Base-by-base conservation (phyloP, 2,797 vertebrate species). In the Platyrinchus mystaceus region DNA sequence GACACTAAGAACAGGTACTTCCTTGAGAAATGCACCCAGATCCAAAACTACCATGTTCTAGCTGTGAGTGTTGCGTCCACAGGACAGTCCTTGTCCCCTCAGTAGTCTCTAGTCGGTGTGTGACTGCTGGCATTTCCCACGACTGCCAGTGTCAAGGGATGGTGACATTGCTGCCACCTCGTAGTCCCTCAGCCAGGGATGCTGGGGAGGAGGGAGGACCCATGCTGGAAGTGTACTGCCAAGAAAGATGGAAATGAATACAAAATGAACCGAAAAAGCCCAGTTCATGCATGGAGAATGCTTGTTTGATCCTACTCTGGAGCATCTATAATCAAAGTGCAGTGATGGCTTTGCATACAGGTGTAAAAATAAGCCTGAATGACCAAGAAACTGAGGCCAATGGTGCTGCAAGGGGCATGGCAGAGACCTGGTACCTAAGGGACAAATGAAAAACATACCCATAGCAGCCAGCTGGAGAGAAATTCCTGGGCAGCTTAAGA, bases 401-500 rank as follows among this genome's bases (percentile, higher is more conserved):
- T 7, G 44, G 24, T 55, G 15, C 39, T 30, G 39, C 34, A 89
- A 82, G n/a, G 47, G n/a, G 5, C n/a, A 59, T 9, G 32, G 43
- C 32, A 76, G 60, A 75, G 64, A 62, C 23, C 21, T 52, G 77
- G 59, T 53, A 58, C 69, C 36, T 74, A 39, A 14, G 20, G 50
- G 37, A 84, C 80, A 84, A 91, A 75, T n/a, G 15, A 59, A 95
- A 96, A 95, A 69, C 87, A 94, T 50, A 76, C 30, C 64, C 46
- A 66, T 4, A 58, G 64, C 63, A 91, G 84, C 86, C 68, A 94
- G 62, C 60, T 56, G 83, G 73, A 93, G 64, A 50, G 88, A 94
- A 96, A 97, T 97, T 97, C 97, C 60, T 94, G 87, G 83, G 87
- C 94, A 92, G 97, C 96, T 97, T 97, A 97, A 93, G 70, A 85